Percentiles rank a stretch among this genome's conserved stretches.
Evolutionary conservation across 2,888 invertebrate species (phyloP).

Genomic region (Zeuzera pyrina): DNA sequence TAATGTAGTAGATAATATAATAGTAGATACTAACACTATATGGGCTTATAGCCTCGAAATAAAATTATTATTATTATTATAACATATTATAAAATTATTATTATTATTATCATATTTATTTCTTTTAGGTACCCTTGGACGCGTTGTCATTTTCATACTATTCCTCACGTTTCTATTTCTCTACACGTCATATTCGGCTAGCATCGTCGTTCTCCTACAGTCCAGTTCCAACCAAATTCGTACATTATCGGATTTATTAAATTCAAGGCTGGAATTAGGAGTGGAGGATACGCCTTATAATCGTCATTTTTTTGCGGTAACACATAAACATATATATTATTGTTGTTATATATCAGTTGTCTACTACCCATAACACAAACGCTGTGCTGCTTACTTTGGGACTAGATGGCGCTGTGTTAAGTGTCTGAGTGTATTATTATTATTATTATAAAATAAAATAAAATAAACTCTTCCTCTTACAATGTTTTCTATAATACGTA

Average conservation of each 20-base stretch:
- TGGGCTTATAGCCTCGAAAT: too few species aligned
- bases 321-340: too few species aligned
- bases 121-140: constrained; percentile 51
- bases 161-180: constrained; percentile 77
- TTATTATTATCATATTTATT: constrained; percentile 7
- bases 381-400: too few species aligned
- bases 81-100: neutral
- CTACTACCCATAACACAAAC: too few species aligned
- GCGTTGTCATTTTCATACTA: constrained; percentile 75
- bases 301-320: constrained; percentile 75
- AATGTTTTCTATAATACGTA: too few species aligned
- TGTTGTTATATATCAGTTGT: too few species aligned
- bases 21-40: too few species aligned
- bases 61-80: neutral
- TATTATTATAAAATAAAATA: too few species aligned
- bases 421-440: too few species aligned
- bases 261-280: constrained; percentile 77
- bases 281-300: constrained; percentile 78
- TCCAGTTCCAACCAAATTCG: constrained; percentile 78
- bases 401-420: too few species aligned
- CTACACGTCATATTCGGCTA: constrained; percentile 82
- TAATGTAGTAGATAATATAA: too few species aligned
- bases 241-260: constrained; percentile 74
- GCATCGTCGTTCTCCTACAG: constrained; percentile 80
- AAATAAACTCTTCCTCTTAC: too few species aligned